These are phyloP conservation scores for Caenorhabditis sulstoni DNA, from an alignment of 2,888 invertebrate genomes.

Conservation along the genomic window DNA sequence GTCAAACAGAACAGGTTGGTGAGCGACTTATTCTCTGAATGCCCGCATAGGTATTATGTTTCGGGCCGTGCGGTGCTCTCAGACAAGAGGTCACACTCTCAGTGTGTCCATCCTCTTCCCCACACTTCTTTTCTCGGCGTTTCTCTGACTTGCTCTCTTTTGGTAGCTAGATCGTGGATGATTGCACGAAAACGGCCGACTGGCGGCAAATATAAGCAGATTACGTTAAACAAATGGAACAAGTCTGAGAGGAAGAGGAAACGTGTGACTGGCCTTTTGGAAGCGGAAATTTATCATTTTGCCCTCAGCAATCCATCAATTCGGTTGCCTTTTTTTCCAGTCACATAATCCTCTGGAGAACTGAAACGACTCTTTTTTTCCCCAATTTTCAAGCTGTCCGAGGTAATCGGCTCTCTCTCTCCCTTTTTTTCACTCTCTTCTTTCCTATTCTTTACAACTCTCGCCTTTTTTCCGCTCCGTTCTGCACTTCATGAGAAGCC, in stretches of 20 bases:
- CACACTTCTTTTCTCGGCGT: conserved; percentile 4
- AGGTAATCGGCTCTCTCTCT: too few species aligned
- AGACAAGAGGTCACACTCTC: neutral
- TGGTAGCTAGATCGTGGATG: conserved; percentile 11
- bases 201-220: conserved; percentile 36
- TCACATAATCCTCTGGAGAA: conserved; percentile 14
- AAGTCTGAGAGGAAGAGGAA: conserved; percentile 14
- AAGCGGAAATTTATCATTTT: conserved; percentile 20
- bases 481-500: neutral
- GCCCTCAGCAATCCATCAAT: conserved; percentile 1
- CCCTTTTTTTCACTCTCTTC: too few species aligned
- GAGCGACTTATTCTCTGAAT: too few species aligned
- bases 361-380: neutral
- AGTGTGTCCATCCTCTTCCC: neutral
- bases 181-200: neutral
- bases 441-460: neutral
- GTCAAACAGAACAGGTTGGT: too few species aligned
- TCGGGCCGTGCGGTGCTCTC: too few species aligned
- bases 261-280: neutral
- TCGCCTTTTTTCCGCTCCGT: conserved; percentile 3
- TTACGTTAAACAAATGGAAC: conserved; percentile 38
- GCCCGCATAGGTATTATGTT: too few species aligned
- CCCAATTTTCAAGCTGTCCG: too few species aligned
- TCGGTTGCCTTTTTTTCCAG: neutral
- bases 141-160: conserved; percentile 8